Evolutionary conservation across 1,140 invertebrate species (phyloP).

Genomic region (Drosophila subobscura): DNA sequence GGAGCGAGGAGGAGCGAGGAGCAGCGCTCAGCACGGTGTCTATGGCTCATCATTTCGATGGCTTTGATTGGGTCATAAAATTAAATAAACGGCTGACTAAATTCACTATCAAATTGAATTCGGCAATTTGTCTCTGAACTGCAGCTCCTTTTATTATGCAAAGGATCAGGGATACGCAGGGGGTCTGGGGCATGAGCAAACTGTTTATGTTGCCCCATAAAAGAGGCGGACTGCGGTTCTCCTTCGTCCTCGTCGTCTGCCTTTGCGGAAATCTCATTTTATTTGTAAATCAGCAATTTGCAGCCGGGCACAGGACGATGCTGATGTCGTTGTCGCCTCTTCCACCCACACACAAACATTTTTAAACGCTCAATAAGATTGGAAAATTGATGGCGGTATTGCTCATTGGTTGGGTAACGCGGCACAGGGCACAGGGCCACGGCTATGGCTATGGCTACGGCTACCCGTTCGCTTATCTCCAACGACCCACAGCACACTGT

Average conservation of each 20-base stretch:
- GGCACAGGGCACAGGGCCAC: neutral
- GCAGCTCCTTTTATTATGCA: conserved; percentile 67
- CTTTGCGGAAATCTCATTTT: conserved; percentile 71
- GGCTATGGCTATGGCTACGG: conserved; percentile 16
- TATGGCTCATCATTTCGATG: conserved; percentile 24
- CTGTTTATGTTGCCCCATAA: conserved; percentile 65
- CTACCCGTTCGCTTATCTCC: conserved; percentile 54
- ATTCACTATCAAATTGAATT: conserved; percentile 80
- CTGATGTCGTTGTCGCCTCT: conserved; percentile 57
- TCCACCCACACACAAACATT: conserved; percentile 42
- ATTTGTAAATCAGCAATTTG: conserved; percentile 81
- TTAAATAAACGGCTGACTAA: conserved; percentile 75
- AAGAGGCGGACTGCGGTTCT: conserved; percentile 49
- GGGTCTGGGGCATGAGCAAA: conserved; percentile 26
- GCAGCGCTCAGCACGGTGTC: too few relatives aligned
- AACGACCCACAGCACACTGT: neutral
- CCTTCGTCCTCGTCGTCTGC: conserved; percentile 6
- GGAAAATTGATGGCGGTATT: conserved; percentile 75
- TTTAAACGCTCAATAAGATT: conserved; percentile 82
- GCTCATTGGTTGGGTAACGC: conserved; percentile 66
- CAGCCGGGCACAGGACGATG: conserved; percentile 64
- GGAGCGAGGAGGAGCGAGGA: neutral
- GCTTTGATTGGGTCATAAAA: conserved; percentile 67
- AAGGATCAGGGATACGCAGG: conserved; percentile 22
- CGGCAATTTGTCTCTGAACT: conserved; percentile 72